These are phyloP conservation scores for Prionailurus bengalensis DNA, from an alignment of 2,113 vertebrate genomes.

Conservation along the genomic window DNA sequence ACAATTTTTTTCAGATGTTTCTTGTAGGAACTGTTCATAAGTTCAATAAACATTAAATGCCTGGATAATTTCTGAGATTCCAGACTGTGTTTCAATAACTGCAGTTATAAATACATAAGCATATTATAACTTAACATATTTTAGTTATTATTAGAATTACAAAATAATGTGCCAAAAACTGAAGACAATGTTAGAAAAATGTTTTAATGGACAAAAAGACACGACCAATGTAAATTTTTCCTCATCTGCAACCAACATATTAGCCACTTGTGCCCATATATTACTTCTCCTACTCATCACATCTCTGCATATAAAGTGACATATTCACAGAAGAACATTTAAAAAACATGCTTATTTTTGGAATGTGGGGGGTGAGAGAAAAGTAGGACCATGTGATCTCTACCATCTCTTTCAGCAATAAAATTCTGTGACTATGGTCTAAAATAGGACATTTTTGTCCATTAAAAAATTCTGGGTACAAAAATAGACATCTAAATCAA, in stretches of 20 bases:
- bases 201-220: constrained; percentile 54
- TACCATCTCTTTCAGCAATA: background rate
- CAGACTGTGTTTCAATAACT: constrained; percentile 80
- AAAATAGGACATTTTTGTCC: background rate
- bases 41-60: constrained; percentile 69
- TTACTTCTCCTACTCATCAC: constrained; percentile 32
- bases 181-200: constrained; percentile 66
- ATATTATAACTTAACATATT: constrained; percentile 80
- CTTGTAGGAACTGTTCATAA: constrained; percentile 57
- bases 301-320: constrained; percentile 29
- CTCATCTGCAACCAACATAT: constrained; percentile 48
- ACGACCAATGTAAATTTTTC: background rate
- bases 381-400: constrained; percentile 19
- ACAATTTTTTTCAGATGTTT: constrained; percentile 34
- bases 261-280: background rate
- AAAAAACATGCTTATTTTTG: constrained; percentile 56
- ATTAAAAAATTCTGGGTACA: background rate
- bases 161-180: constrained; percentile 67
- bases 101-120: constrained; percentile 80
- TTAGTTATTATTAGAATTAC: constrained; percentile 77
- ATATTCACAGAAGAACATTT: constrained; percentile 55
- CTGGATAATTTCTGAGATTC: constrained; percentile 76
- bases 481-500: background rate
- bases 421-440: background rate
- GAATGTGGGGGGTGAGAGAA: background rate